These are phyloP conservation scores for Siphamia tubifer DNA, from an alignment of 2,113 vertebrate species.

Conservation along the genomic window DNA sequence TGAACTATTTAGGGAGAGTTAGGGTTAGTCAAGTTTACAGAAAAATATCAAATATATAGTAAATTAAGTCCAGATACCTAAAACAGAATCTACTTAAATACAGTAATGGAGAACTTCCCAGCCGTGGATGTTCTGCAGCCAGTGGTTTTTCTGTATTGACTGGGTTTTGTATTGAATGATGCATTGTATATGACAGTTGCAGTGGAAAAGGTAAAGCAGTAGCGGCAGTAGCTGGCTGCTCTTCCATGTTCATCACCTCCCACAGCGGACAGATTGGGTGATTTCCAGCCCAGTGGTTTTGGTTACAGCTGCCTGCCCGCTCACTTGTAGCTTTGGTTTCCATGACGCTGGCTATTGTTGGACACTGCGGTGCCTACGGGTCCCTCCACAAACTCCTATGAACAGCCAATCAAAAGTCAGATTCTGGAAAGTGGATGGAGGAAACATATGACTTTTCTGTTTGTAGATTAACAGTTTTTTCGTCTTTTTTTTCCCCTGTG, in stretches of 20 bases:
- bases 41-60: too few species aligned
- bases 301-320: slow-evolving; percentile 31
- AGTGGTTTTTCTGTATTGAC: background rate
- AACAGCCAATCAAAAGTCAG: slow-evolving; percentile 28
- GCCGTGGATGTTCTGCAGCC: too few species aligned
- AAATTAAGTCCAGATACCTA: too few species aligned
- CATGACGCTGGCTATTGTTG: slow-evolving; percentile 27
- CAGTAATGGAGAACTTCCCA: too few species aligned
- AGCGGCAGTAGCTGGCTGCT: slow-evolving; percentile 24
- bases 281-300: slow-evolving; percentile 51
- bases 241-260: slow-evolving; percentile 62
- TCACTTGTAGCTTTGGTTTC: slow-evolving; percentile 54
- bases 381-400: slow-evolving; percentile 40
- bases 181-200: slow-evolving; percentile 14
- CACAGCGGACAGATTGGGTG: slow-evolving; percentile 47
- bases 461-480: background rate
- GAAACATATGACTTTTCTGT: background rate
- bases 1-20: too few species aligned
- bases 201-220: slow-evolving; percentile 41
- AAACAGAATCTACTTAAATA: too few species aligned
- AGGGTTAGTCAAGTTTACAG: too few species aligned
- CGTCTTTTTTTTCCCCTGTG: slow-evolving; percentile 11
- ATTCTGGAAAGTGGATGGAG: background rate
- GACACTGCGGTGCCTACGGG: slow-evolving; percentile 43
- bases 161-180: background rate